phyloP scores from a whole-genome alignment of 2,113 vertebrate genomes.

The Alosa alosa region DNA sequence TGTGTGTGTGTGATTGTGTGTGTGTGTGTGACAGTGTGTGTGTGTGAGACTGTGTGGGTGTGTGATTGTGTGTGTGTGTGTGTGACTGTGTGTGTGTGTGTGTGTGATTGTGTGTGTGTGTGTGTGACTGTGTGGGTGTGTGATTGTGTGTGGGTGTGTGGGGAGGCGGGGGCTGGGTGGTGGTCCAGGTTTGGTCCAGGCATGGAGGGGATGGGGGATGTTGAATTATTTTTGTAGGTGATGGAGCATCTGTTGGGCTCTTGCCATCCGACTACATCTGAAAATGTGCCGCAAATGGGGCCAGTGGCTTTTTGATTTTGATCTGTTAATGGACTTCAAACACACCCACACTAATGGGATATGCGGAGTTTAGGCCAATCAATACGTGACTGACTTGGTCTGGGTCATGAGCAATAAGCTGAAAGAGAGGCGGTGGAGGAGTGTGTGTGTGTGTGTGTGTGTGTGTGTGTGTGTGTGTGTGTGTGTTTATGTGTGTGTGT shows the following conservation, averaged over 20 bases:
- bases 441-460: background rate
- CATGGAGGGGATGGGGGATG: background rate
- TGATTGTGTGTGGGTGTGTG: background rate
- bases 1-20: background rate
- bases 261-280: conserved; percentile 14
- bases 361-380: conserved; percentile 29
- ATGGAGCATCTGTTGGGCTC: conserved; percentile 15
- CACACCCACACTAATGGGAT: conserved; percentile 35
- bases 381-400: conserved; percentile 38
- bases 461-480: background rate
- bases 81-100: background rate
- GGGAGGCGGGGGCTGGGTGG: background rate
- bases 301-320: conserved; percentile 16
- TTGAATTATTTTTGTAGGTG: conserved; percentile 12
- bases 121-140: background rate
- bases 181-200: background rate
- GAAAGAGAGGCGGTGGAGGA: background rate
- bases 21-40: background rate
- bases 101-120: background rate
- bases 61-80: background rate
- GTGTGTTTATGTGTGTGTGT: background rate
- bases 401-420: background rate
- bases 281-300: conserved; percentile 4
- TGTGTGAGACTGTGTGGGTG: background rate
- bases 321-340: conserved; percentile 34